phyloP scores from a whole-genome alignment of 2,888 invertebrate species.

The Dasysyrphus albostriatus region DNA sequence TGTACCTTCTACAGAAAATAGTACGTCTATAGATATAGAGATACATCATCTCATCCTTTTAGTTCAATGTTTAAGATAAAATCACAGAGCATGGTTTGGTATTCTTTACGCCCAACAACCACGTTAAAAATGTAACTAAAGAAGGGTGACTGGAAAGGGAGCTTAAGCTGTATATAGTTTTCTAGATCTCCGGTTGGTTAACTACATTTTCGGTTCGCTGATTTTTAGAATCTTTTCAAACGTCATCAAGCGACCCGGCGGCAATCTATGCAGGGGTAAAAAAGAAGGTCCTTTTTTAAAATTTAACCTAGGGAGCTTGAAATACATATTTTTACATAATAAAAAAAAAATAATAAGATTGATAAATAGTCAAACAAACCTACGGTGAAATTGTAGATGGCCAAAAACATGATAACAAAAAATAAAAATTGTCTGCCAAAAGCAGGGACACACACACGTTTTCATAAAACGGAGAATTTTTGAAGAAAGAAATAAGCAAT shows the following conservation, averaged over 20 bases:
- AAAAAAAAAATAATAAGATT: not conserved
- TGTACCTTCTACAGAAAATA: conserved; percentile 12
- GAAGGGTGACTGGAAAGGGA: conserved; percentile 16
- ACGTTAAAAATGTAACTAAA: conserved; percentile 56
- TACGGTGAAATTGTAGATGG: conserved; percentile 6
- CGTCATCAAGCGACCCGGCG: not conserved
- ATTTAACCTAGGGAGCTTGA: too few relatives aligned
- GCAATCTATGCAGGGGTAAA: not conserved
- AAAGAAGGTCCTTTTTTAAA: not conserved
- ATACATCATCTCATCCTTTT: not conserved
- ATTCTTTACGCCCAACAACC: conserved; percentile 44
- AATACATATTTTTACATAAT: too few relatives aligned
- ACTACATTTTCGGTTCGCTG: conserved; percentile 34
- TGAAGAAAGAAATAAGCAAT: not conserved
- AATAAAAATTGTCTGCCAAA: not conserved
- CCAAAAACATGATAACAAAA: conserved; percentile 10
- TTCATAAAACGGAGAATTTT: not conserved
- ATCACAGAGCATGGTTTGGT: conserved; percentile 29
- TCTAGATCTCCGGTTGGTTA: conserved; percentile 46
- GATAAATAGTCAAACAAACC: not conserved
- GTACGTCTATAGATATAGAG: conserved; percentile 1
- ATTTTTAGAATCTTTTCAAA: conserved; percentile 9
- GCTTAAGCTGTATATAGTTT: conserved; percentile 9
- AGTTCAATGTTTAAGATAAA: not conserved
- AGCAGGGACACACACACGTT: not conserved